Conservation (phyloP, 2,888 invertebrate species). For the Trypoxylon attenuatum region DNA sequence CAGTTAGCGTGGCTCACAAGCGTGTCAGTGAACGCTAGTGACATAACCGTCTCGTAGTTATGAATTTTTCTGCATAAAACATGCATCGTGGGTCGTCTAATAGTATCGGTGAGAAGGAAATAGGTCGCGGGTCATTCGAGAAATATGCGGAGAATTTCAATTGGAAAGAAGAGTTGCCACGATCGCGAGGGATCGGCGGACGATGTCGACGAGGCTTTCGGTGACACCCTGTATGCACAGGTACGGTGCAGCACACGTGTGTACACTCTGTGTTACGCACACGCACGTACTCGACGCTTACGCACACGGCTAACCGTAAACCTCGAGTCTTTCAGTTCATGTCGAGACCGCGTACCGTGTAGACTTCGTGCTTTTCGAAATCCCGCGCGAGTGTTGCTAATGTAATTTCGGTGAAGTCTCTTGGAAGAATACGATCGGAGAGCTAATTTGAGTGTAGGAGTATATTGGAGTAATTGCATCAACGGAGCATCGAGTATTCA, state of each 20-base stretch:
- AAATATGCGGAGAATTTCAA: slow-evolving; percentile 29
- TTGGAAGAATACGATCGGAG: no score
- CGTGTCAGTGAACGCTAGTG: no score
- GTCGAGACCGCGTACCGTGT: slow-evolving; percentile 64
- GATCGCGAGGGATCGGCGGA: neutral
- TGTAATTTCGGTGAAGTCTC: no score
- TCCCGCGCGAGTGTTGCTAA: slow-evolving; percentile 3
- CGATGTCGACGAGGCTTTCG: slow-evolving; percentile 13
- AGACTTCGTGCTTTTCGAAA: slow-evolving; percentile 50
- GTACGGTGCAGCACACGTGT: slow-evolving; percentile 45
- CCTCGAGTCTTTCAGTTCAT: slow-evolving; percentile 63
- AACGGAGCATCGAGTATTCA: no score
- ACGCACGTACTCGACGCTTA: slow-evolving; percentile 43
- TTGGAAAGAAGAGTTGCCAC: neutral
- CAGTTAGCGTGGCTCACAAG: no score
- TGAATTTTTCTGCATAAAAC: neutral
- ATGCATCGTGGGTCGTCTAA: neutral
- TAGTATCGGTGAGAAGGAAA: neutral
- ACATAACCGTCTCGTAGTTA: no score
- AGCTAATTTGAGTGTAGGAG: no score
- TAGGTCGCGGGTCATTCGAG: slow-evolving; percentile 18
- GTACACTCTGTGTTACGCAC: slow-evolving; percentile 52
- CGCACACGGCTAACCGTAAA: slow-evolving; percentile 51
- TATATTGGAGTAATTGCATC: no score
- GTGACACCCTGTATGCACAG: slow-evolving; percentile 55